Conservation (phyloP, 2,797 vertebrate species). For the Pseudopleuronectes americanus region DNA sequence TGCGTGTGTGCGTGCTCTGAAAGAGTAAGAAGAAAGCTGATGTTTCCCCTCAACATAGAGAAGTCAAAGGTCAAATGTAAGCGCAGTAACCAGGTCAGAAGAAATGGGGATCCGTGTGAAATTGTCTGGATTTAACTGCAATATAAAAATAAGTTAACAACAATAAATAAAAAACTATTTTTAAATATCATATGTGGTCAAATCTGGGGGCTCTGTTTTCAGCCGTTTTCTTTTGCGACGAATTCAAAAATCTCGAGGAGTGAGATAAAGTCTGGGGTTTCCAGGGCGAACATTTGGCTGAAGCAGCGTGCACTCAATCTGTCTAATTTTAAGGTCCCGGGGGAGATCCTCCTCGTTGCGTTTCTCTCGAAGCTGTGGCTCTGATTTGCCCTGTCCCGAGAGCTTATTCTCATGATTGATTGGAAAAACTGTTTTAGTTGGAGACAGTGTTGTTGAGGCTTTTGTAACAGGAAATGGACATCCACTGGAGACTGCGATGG, state of each 20-base stretch:
- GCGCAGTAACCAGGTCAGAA: constrained; percentile 38
- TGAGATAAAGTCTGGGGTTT: constrained; percentile 32
- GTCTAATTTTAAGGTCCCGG: constrained; percentile 54
- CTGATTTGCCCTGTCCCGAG: constrained; percentile 47
- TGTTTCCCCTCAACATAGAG: constrained; percentile 47
- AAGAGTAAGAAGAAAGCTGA: constrained; percentile 37
- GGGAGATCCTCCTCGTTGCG: constrained; percentile 47
- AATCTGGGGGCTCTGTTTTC: background rate
- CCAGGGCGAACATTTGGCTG: constrained; percentile 41
- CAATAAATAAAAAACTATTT: background rate
- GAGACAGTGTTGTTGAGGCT: constrained; percentile 53
- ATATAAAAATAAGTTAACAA: constrained; percentile 7
- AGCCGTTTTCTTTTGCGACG: constrained; percentile 14
- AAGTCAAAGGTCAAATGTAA: constrained; percentile 52
- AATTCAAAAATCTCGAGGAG: constrained; percentile 20
- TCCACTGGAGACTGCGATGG: constrained; percentile 55
- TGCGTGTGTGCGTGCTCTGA: constrained; percentile 1
- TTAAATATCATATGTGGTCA: background rate
- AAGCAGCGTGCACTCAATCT: constrained; percentile 45
- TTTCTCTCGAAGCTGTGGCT: constrained; percentile 46
- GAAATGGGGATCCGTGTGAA: constrained; percentile 8
- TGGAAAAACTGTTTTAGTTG: constrained; percentile 65
- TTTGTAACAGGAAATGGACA: constrained; percentile 66
- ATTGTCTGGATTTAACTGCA: background rate
- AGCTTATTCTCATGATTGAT: constrained; percentile 69